phyloP scores from a whole-genome alignment of 2,113 vertebrate genomes.

The Muntiacus reevesi region DNA sequence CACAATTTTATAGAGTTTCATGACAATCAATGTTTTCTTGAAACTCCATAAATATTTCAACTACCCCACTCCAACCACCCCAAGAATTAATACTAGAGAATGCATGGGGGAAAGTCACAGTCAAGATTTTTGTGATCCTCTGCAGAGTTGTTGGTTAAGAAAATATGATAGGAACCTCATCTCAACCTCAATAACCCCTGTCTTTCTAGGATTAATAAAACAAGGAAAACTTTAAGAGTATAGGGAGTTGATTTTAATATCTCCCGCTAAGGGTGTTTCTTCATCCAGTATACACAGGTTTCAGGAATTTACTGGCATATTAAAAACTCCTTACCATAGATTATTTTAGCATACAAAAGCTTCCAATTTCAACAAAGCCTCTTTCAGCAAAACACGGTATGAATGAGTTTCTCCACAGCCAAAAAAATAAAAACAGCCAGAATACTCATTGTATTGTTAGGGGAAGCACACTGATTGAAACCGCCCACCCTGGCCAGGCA shows the following conservation, averaged over 20 bases:
- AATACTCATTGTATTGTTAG: not conserved
- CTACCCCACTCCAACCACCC: not conserved
- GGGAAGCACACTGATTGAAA: too few relatives aligned
- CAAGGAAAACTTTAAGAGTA: not conserved
- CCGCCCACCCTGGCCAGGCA: too few relatives aligned
- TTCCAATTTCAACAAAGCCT: not conserved
- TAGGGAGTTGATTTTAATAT: slow-evolving; percentile 22
- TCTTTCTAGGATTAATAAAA: slow-evolving; percentile 46
- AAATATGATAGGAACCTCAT: slow-evolving; percentile 31
- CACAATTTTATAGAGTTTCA: not conserved
- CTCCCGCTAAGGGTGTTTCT: not conserved
- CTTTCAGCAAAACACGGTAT: not conserved
- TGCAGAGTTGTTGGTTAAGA: slow-evolving; percentile 22
- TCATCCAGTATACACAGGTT: not conserved
- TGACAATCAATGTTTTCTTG: not conserved
- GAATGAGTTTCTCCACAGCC: not conserved
- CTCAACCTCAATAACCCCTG: slow-evolving; percentile 38
- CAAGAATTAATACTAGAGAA: not conserved
- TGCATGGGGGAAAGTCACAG: not conserved
- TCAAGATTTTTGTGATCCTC: not conserved
- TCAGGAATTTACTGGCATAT: slow-evolving; percentile 35
- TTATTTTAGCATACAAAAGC: slow-evolving; percentile 25
- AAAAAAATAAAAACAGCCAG: not conserved
- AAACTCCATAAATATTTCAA: not conserved
- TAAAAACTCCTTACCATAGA: not conserved